Evolutionary conservation across 2,888 invertebrate genomes (phyloP), one percentile per base, ranked within the genome.

Genomic region (Stomorhina lunata): DNA sequence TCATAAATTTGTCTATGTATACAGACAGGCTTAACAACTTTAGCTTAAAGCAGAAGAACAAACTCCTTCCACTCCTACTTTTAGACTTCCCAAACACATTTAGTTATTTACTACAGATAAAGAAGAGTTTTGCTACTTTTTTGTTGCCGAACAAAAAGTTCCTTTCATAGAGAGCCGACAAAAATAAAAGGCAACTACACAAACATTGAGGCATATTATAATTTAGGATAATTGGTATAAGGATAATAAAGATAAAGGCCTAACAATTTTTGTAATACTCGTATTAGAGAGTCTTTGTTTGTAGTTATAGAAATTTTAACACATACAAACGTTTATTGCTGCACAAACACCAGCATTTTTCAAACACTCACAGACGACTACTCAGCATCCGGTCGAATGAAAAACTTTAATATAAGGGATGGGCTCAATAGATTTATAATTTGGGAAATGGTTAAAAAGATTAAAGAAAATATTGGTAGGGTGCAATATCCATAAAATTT

Each of bases 181-280:
- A 20, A 37, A 50, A 4, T 27, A 17, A 17, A 9, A 12, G 27
- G 32, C 15, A 65, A 34, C 40, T 45, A 57, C 25, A 48, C 10
- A 57, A 17, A 48, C 57, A 57, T 53, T 53, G 34, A 80, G 85
- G 86, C 87, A 88, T 88, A 50, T 88, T 89, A 89, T 89, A 89
- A 89, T 89, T 88, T 87, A 87, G 86, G 85, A 88, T 89, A 89
- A 89, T 89, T 89, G 89, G 89, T 86, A 87, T 87, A 88, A 87
- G 86, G 86, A 88, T 89, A 89, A 88, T 89, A 88, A 88, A 86
- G 88, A 88, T 89, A 88, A 89, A 88, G 87, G 69, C 71, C 79
- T 66, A 37, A 59, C 37, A 53, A 53, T 32, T 20, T 53, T 43
- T 61, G 2, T 50, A 29, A 53, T 12, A 65, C 43, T n/a, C n/a